These are phyloP conservation scores for Hydra vulgaris DNA, from an alignment of 30 jellyfish, hydroid and myxozoan genomes.

Conservation along the genomic window DNA sequence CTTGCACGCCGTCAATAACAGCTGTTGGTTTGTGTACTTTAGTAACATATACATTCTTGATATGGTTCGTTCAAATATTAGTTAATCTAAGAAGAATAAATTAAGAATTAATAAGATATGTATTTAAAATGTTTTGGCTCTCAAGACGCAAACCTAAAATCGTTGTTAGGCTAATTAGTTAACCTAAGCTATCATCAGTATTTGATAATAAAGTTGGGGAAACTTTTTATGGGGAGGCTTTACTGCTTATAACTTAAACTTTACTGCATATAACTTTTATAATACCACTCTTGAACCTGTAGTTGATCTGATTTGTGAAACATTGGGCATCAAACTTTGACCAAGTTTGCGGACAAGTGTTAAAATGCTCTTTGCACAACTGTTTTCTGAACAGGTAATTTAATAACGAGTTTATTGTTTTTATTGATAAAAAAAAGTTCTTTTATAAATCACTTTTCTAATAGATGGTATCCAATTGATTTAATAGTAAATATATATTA, in stretches of 20 bases:
- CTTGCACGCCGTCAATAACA: slow-evolving; percentile 77
- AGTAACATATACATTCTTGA: slow-evolving; percentile 67
- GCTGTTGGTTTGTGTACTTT: slow-evolving; percentile 81
- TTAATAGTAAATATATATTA: no score
- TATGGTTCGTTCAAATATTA: slow-evolving; percentile 51
- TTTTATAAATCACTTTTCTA: no score
- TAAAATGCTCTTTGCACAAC: slow-evolving; percentile 85
- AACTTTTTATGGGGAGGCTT: slow-evolving; percentile 84
- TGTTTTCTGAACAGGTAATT: slow-evolving; percentile 85
- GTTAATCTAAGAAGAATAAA: no score
- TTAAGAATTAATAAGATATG: no score
- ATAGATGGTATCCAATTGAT: no score
- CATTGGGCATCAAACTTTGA: slow-evolving; percentile 66
- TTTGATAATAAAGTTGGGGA: slow-evolving; percentile 37
- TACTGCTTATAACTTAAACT: no score
- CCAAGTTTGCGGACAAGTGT: slow-evolving; percentile 83
- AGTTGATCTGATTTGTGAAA: slow-evolving; percentile 62
- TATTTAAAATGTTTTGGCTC: slow-evolving; percentile 30
- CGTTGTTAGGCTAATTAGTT: slow-evolving; percentile 66
- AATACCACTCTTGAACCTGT: slow-evolving; percentile 87
- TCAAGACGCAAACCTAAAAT: slow-evolving; percentile 75
- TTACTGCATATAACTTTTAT: slow-evolving; percentile 96
- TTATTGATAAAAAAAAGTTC: background rate
- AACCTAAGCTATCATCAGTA: slow-evolving; percentile 47
- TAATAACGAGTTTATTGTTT: background rate